Percentiles rank a stretch among this genome's conserved stretches.
Evolutionary conservation across 2,888 invertebrate genomes (phyloP).

Genomic region (Calameuta idolon): DNA sequence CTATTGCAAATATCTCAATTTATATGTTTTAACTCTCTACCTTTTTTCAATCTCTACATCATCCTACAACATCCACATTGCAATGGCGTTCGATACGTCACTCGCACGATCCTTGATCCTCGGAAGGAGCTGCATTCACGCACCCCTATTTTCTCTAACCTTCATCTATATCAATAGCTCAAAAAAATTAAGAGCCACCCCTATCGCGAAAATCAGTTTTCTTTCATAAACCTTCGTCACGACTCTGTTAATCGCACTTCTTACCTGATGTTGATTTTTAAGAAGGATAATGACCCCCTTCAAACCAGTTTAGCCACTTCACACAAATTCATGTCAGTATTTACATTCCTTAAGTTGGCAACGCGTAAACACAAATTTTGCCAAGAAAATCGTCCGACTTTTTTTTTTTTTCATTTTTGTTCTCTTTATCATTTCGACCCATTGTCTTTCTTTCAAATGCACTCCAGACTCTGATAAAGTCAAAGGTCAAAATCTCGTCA

Average conservation of each 20-base stretch:
- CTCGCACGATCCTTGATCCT: not conserved
- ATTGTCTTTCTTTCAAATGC: not conserved
- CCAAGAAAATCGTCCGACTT: not conserved
- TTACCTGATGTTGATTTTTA: not conserved
- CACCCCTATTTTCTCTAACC: not conserved
- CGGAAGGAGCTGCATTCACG: not conserved
- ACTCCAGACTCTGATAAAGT: not conserved
- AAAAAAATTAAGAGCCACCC: not conserved
- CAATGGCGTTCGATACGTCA: not conserved
- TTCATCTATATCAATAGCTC: not conserved
- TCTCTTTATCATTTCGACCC: not conserved
- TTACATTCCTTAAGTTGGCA: not conserved
- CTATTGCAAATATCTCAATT: too few species aligned
- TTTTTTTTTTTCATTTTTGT: not conserved
- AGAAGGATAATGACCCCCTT: not conserved
- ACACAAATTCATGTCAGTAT: not conserved
- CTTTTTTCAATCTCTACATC: too few species aligned
- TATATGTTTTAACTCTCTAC: too few species aligned
- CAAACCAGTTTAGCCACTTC: not conserved
- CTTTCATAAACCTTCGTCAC: not conserved
- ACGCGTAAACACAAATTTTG: not conserved
- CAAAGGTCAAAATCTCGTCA: not conserved
- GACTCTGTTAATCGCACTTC: not conserved
- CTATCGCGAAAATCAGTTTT: not conserved
- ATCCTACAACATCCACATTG: too few species aligned